These are phyloP conservation scores for Ceratina australensis DNA, from an alignment of 1,140 invertebrate genomes.

Conservation along the genomic window DNA sequence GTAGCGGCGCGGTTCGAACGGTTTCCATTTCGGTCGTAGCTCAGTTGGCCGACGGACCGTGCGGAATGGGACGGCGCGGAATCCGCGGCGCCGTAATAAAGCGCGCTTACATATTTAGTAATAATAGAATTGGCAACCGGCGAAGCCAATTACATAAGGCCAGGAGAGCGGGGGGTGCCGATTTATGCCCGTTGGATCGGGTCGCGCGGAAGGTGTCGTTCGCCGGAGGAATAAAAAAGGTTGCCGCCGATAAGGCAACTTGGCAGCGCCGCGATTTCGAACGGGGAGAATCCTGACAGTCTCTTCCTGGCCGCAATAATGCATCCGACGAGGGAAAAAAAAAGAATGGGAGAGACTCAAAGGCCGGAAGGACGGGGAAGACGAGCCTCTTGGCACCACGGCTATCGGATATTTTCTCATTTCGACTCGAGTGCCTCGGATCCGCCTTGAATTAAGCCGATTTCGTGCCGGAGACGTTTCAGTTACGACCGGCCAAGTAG, in stretches of 20 bases:
- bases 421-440: constrained; percentile 37
- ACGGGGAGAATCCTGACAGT: background rate
- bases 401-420: constrained; percentile 48
- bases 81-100: constrained; percentile 38
- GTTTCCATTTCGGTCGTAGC: constrained; percentile 7
- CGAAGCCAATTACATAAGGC: constrained; percentile 42
- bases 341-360: background rate
- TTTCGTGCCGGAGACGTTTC: constrained; percentile 29
- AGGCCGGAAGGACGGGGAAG: background rate
- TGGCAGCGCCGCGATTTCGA: constrained; percentile 44
- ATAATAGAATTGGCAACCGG: constrained; percentile 61
- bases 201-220: constrained; percentile 46
- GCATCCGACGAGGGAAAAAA: constrained; percentile 19
- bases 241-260: constrained; percentile 55
- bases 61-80: background rate
- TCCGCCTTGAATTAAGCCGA: constrained; percentile 44
- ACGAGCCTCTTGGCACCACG: constrained; percentile 35
- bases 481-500: constrained; percentile 7
- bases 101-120: constrained; percentile 52
- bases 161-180: constrained; percentile 22
- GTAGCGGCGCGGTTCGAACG: background rate
- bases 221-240: constrained; percentile 49
- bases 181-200: constrained; percentile 52
- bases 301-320: constrained; percentile 32
- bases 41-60: constrained; percentile 13